These are phyloP conservation scores for Tribolium madens DNA, from an alignment of 1,140 invertebrate genomes.

Conservation along the genomic window DNA sequence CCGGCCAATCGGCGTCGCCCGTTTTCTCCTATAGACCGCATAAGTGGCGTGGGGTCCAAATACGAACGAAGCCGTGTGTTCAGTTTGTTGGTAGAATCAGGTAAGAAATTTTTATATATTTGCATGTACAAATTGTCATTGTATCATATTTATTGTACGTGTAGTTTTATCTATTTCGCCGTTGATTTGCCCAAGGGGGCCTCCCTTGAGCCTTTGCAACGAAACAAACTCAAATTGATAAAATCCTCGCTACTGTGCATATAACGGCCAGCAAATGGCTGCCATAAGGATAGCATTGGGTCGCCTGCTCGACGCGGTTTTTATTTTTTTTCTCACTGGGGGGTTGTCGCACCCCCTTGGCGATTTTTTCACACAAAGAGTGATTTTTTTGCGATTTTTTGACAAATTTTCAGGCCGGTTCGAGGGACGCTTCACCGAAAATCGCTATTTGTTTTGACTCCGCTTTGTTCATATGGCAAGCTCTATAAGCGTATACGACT, in stretches of 20 bases:
- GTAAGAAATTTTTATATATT: conserved; percentile 73
- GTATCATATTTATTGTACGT: conserved; percentile 58
- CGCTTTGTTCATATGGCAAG: conserved; percentile 65
- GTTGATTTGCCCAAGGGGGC: conserved; percentile 44
- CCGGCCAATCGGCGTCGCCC: conserved; percentile 69
- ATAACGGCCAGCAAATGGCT: conserved; percentile 65
- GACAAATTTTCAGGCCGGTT: conserved; percentile 40
- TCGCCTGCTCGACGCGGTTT: conserved; percentile 23
- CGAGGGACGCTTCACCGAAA: background rate
- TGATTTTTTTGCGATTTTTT: conserved; percentile 57
- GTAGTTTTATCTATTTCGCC: conserved; percentile 55
- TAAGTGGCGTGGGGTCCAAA: conserved; percentile 74
- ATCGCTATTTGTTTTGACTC: conserved; percentile 46
- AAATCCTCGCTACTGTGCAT: conserved; percentile 58
- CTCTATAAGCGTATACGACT: conserved; percentile 62
- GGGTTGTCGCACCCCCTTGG: background rate
- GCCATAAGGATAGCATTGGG: conserved; percentile 65
- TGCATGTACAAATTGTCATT: conserved; percentile 68
- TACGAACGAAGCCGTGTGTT: conserved; percentile 72
- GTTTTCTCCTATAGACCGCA: conserved; percentile 68
- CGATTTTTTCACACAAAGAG: conserved; percentile 49
- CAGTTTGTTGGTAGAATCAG: conserved; percentile 70
- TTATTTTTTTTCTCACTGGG: conserved; percentile 52
- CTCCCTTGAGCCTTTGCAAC: conserved; percentile 50
- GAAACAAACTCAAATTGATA: conserved; percentile 56